Evolutionary conservation across 2,888 invertebrate species (phyloP).

Genomic region (Plutella xylostella): DNA sequence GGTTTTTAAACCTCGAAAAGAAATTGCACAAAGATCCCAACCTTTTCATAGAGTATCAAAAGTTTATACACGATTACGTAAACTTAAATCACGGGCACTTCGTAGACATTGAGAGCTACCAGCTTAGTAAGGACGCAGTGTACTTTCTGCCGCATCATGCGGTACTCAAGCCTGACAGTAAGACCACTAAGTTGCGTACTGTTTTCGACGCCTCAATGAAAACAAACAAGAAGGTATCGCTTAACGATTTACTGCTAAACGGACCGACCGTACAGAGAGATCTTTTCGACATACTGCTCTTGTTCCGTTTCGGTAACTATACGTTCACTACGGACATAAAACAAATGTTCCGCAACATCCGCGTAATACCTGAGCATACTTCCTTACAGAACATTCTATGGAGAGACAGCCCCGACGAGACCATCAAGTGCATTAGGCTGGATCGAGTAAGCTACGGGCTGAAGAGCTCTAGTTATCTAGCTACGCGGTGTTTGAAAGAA

Average conservation of each 20-base stretch:
- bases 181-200: neutral
- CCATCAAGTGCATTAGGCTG: neutral
- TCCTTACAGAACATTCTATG: conserved; percentile 2
- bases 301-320: conserved; percentile 12
- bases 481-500: neutral
- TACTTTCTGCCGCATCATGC: conserved; percentile 12
- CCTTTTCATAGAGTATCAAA: too few species aligned
- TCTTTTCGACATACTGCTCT: conserved; percentile 16
- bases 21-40: conserved; percentile 10
- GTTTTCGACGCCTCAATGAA: conserved; percentile 10
- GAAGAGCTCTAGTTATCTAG: neutral
- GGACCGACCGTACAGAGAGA: conserved; percentile 14
- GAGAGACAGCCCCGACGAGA: neutral
- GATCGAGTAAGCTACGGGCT: neutral
- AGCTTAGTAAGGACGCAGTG: conserved; percentile 7
- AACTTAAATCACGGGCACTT: conserved; percentile 10
- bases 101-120: conserved; percentile 5
- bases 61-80: conserved; percentile 14
- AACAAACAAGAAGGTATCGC: conserved; percentile 10
- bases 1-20: neutral
- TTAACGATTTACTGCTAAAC: conserved; percentile 12
- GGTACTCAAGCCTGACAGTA: conserved; percentile 10
- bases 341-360: conserved; percentile 16
- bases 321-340: conserved; percentile 16
- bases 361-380: conserved; percentile 6